These are phyloP conservation scores for Crotalus tigris DNA, from an alignment of 2,113 vertebrate species.

Conservation along the genomic window DNA sequence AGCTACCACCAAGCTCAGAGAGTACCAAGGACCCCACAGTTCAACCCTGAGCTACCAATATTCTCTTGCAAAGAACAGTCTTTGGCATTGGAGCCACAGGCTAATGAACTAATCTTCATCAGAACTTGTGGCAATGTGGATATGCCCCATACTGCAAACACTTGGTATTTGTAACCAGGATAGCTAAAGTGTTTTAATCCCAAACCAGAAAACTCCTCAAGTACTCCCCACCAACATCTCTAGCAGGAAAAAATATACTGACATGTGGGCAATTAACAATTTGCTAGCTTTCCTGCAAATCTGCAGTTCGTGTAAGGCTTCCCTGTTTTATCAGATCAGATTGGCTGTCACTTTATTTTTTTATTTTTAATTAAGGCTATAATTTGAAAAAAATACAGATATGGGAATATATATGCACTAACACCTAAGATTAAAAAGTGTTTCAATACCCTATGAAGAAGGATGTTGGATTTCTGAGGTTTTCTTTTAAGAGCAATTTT, in stretches of 20 bases:
- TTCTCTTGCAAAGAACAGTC: not conserved
- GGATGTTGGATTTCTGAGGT: not conserved
- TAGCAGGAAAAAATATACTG: not conserved
- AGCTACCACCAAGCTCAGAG: no score
- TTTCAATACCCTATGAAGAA: not conserved
- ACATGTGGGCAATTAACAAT: not conserved
- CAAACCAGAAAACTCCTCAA: not conserved
- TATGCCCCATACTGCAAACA: not conserved
- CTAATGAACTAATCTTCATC: not conserved
- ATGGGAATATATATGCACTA: not conserved
- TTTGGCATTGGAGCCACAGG: not conserved
- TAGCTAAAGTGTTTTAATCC: not conserved
- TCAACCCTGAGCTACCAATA: no score
- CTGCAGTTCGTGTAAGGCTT: not conserved
- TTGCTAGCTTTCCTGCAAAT: not conserved
- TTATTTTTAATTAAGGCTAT: not conserved
- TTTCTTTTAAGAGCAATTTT: not conserved
- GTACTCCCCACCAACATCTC: not conserved
- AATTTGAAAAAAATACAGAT: not conserved
- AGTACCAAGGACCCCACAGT: no score
- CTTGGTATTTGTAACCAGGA: not conserved
- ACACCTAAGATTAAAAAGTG: not conserved
- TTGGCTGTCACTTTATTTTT: not conserved
- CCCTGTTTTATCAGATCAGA: not conserved
- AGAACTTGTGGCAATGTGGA: not conserved